These are phyloP conservation scores for Acrocera orbiculus DNA, from an alignment of 2,888 invertebrate species.

Conservation along the genomic window DNA sequence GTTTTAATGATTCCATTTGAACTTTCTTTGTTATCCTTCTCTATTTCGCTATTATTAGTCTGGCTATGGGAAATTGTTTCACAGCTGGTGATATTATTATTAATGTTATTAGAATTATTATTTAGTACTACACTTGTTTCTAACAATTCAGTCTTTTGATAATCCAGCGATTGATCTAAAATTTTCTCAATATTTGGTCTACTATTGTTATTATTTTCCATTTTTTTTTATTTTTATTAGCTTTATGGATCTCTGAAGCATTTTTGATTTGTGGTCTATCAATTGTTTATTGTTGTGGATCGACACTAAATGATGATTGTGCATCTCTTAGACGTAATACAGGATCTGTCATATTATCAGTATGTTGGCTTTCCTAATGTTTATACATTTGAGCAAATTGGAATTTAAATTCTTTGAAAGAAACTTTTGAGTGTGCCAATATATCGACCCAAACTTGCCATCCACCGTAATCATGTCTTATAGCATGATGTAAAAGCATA, in stretches of 20 bases:
- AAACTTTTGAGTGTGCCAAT: constrained; percentile 96
- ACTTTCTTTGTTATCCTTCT: constrained; percentile 12
- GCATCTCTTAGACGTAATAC: constrained; percentile 54
- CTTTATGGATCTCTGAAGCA: constrained; percentile 6
- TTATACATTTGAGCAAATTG: constrained; percentile 97
- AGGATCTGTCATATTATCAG: constrained; percentile 90
- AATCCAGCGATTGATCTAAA: neutral
- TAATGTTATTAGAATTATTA: constrained; percentile 2
- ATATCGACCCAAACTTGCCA: constrained; percentile 99
- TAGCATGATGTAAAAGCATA: constrained; percentile 95
- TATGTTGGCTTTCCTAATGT: constrained; percentile 82
- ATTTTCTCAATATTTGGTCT: no score
- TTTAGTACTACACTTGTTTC: neutral
- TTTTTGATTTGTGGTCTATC: constrained; percentile 15
- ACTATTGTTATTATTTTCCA: constrained; percentile 3
- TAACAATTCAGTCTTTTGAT: neutral
- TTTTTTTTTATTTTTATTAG: constrained; percentile 14
- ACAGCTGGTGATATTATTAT: constrained; percentile 4
- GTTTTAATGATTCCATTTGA: neutral
- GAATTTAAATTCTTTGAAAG: constrained; percentile 93
- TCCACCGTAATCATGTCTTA: constrained; percentile 97
- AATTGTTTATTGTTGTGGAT: constrained; percentile 18
- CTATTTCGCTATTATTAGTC: constrained; percentile 10
- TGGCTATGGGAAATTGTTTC: constrained; percentile 4
- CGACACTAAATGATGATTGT: constrained; percentile 4